Evolutionary conservation across 2,113 vertebrate genomes (phyloP).

Genomic region (Serinus canaria): DNA sequence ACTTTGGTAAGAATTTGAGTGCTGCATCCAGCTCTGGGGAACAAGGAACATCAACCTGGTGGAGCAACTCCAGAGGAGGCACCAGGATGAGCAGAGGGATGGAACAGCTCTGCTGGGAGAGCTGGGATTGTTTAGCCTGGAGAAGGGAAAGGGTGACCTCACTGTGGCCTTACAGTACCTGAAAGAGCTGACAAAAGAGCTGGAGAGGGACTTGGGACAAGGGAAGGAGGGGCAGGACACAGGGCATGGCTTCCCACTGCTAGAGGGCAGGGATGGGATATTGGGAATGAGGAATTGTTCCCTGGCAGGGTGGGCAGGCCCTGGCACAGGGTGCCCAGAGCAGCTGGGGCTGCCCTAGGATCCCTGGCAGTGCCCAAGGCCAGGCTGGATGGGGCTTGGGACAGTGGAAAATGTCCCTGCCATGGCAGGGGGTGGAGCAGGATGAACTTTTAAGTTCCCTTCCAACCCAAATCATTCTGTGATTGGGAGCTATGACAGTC

Average conservation of each 20-base stretch:
- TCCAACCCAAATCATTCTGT: not conserved
- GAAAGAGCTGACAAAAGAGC: not conserved
- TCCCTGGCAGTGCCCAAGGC: not conserved
- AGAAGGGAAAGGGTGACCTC: not conserved
- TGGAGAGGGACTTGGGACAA: accelerated
- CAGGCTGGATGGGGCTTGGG: not conserved
- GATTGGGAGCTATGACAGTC: not conserved
- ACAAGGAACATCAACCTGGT: not conserved
- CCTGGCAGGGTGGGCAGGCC: not conserved
- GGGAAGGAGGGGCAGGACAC: not conserved
- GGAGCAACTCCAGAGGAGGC: not conserved
- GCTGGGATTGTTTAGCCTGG: not conserved
- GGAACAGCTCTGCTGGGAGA: not conserved
- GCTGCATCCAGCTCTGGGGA: not conserved
- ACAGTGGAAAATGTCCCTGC: accelerated
- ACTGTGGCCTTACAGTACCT: not conserved
- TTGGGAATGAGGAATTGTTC: not conserved
- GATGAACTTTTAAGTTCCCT: not conserved
- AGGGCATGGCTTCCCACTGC: not conserved
- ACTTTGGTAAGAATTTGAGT: not conserved
- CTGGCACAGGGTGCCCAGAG: not conserved
- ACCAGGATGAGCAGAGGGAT: not conserved
- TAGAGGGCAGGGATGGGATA: not conserved
- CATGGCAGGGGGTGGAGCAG: accelerated
- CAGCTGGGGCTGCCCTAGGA: not conserved